Conservation (phyloP, 2,888 invertebrate genomes). For the Heliconius ismenius region DNA sequence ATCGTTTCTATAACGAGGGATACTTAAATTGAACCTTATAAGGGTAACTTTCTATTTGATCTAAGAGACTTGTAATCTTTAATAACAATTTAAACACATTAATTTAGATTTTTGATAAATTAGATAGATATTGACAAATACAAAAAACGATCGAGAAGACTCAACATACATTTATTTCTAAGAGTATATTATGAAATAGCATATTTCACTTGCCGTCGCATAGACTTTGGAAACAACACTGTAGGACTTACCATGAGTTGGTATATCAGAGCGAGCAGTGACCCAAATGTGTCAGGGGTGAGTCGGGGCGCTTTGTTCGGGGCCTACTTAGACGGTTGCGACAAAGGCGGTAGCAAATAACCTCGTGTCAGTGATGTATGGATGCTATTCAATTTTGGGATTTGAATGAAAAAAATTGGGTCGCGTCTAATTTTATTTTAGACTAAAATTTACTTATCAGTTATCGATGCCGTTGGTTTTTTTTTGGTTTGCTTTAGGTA, state of each 20-base stretch:
- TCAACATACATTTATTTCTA: not conserved
- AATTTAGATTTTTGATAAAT: not conserved
- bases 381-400: conserved; percentile 7
- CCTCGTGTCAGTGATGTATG: conserved; percentile 21
- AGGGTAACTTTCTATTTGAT: not conserved
- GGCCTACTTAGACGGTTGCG: conserved; percentile 47
- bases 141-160: not conserved
- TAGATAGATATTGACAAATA: too few species aligned
- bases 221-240: conserved; percentile 11
- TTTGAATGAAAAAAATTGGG: not conserved
- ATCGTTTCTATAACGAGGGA: not conserved
- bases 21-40: not conserved
- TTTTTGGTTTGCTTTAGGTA: not conserved
- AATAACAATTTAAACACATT: not conserved
- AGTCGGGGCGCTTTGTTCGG: conserved; percentile 47
- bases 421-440: not conserved
- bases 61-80: not conserved
- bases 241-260: conserved; percentile 29
- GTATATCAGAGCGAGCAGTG: conserved; percentile 48
- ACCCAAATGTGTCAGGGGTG: conserved; percentile 51
- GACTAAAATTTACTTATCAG: not conserved
- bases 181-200: not conserved
- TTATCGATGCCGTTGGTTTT: not conserved
- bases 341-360: conserved; percentile 31
- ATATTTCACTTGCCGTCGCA: not conserved